These are phyloP conservation scores for Cepphus grylle DNA, from an alignment of 2,113 vertebrate species.

Conservation along the genomic window DNA sequence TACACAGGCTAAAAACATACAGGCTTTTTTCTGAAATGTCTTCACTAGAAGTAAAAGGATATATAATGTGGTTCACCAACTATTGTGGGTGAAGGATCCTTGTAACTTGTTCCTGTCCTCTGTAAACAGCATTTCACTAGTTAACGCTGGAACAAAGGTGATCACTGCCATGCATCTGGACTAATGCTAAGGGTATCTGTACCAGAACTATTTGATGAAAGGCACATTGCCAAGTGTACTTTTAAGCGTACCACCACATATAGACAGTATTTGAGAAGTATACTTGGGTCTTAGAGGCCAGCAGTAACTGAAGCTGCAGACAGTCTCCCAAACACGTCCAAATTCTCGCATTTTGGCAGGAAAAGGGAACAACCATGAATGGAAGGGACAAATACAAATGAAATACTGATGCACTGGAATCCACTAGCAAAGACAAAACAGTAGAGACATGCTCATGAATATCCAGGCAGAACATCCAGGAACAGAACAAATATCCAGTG, in stretches of 20 bases:
- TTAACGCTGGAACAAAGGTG: background rate
- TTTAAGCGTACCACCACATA: background rate
- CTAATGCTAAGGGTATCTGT: background rate
- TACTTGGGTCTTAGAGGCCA: background rate
- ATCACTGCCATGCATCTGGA: fast-evolving
- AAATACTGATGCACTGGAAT: background rate
- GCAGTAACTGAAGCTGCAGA: background rate
- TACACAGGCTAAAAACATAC: background rate
- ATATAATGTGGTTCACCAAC: fast-evolving
- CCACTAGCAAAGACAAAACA: background rate
- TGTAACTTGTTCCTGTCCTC: background rate
- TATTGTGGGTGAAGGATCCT: background rate
- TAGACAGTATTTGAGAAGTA: background rate
- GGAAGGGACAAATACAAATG: background rate
- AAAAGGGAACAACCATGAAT: background rate
- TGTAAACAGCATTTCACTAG: background rate
- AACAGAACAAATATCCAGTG: background rate
- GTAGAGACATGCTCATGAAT: background rate
- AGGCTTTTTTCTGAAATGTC: background rate
- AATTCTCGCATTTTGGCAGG: background rate
- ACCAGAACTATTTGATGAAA: background rate
- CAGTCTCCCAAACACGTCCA: background rate
- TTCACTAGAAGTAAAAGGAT: background rate
- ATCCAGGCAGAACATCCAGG: background rate
- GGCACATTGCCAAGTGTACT: background rate